These are phyloP conservation scores for Melanogrammus aeglefinus DNA, from an alignment of 2,797 vertebrate genomes.

Conservation along the genomic window DNA sequence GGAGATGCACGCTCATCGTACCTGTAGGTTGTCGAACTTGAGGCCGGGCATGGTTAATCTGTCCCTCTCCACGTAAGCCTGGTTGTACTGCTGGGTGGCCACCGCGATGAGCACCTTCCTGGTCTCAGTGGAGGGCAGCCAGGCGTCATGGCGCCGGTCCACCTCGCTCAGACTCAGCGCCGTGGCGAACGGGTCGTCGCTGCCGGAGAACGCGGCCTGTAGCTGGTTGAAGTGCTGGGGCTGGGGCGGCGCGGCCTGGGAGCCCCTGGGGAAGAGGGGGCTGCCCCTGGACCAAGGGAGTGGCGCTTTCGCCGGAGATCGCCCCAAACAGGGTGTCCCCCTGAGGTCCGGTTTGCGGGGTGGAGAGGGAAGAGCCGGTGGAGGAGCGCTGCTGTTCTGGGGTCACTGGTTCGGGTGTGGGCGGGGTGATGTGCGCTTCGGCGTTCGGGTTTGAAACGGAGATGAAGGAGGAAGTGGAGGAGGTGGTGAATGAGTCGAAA, in stretches of 20 bases:
- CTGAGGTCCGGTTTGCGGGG: conserved; percentile 21
- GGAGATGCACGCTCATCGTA: conserved; percentile 49
- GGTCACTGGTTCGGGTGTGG: conserved; percentile 35
- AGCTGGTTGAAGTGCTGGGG: conserved; percentile 83
- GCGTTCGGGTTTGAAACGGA: conserved; percentile 94
- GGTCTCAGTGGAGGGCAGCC: conserved; percentile 88
- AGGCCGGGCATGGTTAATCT: conserved; percentile 94
- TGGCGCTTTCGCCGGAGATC: conserved; percentile 49
- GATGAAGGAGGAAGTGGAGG: conserved; percentile 85
- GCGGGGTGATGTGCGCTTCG: conserved; percentile 51
- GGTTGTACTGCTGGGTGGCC: conserved; percentile 82
- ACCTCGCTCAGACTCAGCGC: conserved; percentile 93
- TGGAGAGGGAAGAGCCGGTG: conserved; percentile 61
- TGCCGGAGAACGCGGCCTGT: conserved; percentile 88
- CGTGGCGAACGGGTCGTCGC: conserved; percentile 89
- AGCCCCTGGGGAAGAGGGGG: conserved; percentile 49
- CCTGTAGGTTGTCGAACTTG: conserved; percentile 98
- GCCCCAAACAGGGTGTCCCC: conserved; percentile 58
- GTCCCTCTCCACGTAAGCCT: conserved; percentile 81
- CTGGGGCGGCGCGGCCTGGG: conserved; percentile 47
- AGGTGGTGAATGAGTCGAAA: conserved; percentile 93
- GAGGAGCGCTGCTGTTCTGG: conserved; percentile 75
- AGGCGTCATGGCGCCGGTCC: conserved; percentile 89
- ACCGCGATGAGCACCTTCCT: conserved; percentile 82
- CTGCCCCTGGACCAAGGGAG: conserved; percentile 33